A percentile compares a stretch with the other conserved stretches of the same genome.
Conservation (phyloP, 23 tunicate genomes). For the Corella eumyota region DNA sequence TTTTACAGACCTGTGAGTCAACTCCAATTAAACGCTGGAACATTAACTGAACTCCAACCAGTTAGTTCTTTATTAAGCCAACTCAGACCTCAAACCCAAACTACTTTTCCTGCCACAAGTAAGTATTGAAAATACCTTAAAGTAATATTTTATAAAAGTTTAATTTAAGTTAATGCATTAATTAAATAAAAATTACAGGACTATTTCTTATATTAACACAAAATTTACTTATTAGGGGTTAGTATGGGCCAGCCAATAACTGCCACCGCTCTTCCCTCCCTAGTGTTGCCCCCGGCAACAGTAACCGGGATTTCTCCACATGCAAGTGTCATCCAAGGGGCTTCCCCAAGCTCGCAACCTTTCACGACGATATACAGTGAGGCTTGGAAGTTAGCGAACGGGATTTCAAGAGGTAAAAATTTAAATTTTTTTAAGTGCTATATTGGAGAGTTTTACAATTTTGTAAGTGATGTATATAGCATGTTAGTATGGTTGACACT, state of each 20-base stretch:
- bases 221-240: no score
- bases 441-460: no score
- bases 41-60: conserved; percentile 82
- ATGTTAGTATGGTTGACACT: no score
- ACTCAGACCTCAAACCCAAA: conserved; percentile 50
- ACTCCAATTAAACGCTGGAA: conserved; percentile 36
- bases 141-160: no score
- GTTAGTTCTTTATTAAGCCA: conserved; percentile 77
- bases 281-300: conserved; percentile 58
- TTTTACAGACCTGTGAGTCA: conserved; percentile 37
- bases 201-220: no score
- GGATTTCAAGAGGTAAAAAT: no score
- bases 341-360: conserved; percentile 66
- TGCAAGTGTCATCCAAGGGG: conserved; percentile 12
- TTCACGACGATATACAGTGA: conserved; percentile 81
- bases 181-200: no score
- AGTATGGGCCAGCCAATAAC: conserved; percentile 12
- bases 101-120: conserved; percentile 20
- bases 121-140: background rate
- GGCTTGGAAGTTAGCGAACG: conserved; percentile 90
- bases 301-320: conserved; percentile 24
- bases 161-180: no score
- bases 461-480: no score
- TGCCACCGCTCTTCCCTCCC: conserved; percentile 64
- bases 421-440: no score